These are phyloP conservation scores for Meloe dianella DNA, from an alignment of 2,888 invertebrate species.

Conservation along the genomic window DNA sequence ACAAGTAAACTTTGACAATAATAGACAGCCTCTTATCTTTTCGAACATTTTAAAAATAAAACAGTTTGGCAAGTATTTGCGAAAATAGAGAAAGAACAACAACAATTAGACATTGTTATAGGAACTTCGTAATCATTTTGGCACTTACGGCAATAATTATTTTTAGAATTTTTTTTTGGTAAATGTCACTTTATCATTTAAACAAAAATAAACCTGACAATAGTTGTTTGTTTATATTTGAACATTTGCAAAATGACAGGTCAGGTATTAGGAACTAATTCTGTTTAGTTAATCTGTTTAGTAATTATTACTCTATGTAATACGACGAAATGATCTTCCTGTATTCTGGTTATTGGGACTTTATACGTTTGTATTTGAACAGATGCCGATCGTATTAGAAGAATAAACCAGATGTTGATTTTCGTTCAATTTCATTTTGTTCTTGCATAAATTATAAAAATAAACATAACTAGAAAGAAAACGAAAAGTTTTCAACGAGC, in stretches of 20 bases:
- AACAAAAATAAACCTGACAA: not conserved
- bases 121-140: conserved; percentile 7
- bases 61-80: not conserved
- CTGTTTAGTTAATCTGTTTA: no score
- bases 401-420: not conserved
- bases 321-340: not conserved
- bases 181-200: not conserved
- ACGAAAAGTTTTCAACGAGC: not conserved
- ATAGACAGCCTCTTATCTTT: no score
- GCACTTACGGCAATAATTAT: not conserved
- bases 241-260: not conserved
- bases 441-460: not conserved
- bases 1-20: no score
- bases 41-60: no score
- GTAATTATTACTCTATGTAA: no score
- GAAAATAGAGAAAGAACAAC: not conserved
- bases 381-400: conserved; percentile 6
- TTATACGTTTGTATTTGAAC: not conserved
- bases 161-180: not conserved
- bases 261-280: not conserved
- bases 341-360: not conserved
- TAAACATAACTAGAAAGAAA: not conserved
- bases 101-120: not conserved
- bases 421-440: not conserved
- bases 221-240: not conserved